Base-by-base conservation (phyloP, 2,113 vertebrate genomes). In the Grammomys surdaster region DNA sequence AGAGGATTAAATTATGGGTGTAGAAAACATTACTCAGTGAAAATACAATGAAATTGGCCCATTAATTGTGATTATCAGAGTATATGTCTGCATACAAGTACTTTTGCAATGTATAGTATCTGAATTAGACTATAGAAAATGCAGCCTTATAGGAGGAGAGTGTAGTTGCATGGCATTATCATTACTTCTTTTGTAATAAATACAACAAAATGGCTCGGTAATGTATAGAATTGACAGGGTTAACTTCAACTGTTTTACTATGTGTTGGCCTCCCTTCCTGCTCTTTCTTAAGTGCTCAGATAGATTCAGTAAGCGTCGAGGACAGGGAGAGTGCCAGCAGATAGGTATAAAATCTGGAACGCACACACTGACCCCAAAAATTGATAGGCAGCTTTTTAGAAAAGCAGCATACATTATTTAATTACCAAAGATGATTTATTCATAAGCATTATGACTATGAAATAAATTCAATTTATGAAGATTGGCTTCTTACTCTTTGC, bases 391-490 rank as follows among this genome's bases (percentile, higher is more conserved):
- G 56, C 70, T 56, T 78, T 81, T 91, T 77, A 93, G 95, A 94
- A 94, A 94, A 95, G 72, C 63, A 67, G 76, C 48, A 46, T 82
- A 54, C 56, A 22, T 96, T 69, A 97, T 96, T 96, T 96, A 94
- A 97, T 98, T 95, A 96, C 63, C 48, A 36, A 90, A 56, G 86
- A 96, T 97, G 97, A 97, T 96, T 97, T 97, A 97, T 98, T 97
- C 97, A 96, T 96, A 97, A 95, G 97, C 97, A 96, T 90, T 97
- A 96, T 84, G 95, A 95, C 93, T 96, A 96, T 95, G 88, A 96
- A 97, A 96, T 97, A 96, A 97, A 97, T 95, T 96, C 93, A 95
- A 96, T 98, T 97, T 97, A 95, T 93, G 92, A 97, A 96, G 93
- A 97, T 95, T 90, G 88, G 88, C 82, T 97, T 95, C 67, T 58